These are phyloP conservation scores for Ochropleura leucogaster DNA, from an alignment of 2,888 invertebrate species.

Conservation along the genomic window DNA sequence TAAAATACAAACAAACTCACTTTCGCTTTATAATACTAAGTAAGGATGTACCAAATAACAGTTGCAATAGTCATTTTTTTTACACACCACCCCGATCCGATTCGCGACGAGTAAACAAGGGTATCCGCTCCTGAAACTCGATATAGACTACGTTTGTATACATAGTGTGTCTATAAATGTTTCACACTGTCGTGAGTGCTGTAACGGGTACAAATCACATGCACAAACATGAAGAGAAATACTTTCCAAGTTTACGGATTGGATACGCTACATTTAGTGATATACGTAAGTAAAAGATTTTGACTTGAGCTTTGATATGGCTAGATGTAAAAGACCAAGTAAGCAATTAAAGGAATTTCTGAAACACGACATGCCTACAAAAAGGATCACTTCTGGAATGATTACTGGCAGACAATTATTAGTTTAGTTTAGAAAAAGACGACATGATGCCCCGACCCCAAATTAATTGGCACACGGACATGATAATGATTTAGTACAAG, in stretches of 20 bases:
- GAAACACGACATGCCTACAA: not conserved
- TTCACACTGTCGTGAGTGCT: conserved; percentile 57
- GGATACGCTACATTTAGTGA: conserved; percentile 29
- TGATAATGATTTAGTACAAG: not conserved
- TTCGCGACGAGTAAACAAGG: conserved; percentile 56
- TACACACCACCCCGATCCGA: conserved; percentile 39
- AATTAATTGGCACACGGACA: not conserved
- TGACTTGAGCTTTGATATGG: not conserved
- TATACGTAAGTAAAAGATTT: not conserved
- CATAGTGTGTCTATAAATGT: conserved; percentile 56
- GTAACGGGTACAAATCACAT: conserved; percentile 55
- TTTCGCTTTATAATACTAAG: too few relatives aligned
- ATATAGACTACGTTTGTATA: conserved; percentile 53
- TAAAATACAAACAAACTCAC: too few relatives aligned
- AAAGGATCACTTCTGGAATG: not conserved
- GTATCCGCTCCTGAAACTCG: conserved; percentile 56
- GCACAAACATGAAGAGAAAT: conserved; percentile 58
- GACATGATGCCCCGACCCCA: not conserved
- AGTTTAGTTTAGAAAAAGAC: not conserved
- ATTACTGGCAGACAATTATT: not conserved
- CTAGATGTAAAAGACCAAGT: not conserved
- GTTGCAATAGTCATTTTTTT: conserved; percentile 35
- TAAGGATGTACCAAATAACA: not conserved
- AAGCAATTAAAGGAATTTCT: not conserved
- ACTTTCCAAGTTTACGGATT: conserved; percentile 43